Conservation (phyloP, 2,797 vertebrate genomes). For the Catamblyrhynchus diadema region DNA sequence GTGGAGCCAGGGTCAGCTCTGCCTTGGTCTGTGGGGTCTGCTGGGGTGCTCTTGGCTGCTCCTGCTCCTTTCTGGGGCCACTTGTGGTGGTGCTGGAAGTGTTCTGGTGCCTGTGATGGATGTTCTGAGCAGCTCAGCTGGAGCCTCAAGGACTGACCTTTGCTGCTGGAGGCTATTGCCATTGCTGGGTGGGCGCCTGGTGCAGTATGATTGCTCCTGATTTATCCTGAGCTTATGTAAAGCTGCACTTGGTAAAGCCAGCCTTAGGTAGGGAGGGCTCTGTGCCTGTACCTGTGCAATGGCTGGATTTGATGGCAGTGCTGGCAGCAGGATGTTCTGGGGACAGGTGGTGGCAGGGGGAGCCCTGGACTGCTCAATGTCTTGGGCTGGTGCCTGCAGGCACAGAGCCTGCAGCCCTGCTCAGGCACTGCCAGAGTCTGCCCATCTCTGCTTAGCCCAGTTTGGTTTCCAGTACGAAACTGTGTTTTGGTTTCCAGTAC, state of each 20-base stretch:
- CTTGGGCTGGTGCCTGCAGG: neutral
- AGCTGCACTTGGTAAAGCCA: neutral
- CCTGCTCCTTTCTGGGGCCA: neutral
- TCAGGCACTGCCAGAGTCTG: neutral
- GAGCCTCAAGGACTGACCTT: neutral
- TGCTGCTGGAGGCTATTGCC: neutral
- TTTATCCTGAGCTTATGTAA: neutral
- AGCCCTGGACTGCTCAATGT: neutral
- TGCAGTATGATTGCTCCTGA: neutral
- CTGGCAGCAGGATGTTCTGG: neutral
- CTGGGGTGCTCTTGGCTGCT: neutral
- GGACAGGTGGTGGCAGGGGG: neutral
- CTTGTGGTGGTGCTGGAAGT: fast-evolving
- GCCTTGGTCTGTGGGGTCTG: neutral
- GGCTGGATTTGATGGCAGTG: neutral
- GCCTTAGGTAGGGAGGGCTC: neutral
- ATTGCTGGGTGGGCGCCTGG: neutral
- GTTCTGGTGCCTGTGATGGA: neutral
- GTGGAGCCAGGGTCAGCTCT: neutral
- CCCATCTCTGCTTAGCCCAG: neutral
- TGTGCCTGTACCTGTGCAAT: neutral
- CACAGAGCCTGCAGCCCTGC: neutral
- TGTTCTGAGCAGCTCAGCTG: neutral
- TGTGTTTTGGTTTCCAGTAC: neutral
- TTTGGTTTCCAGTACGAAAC: no score